Evolutionary conservation across 2,113 vertebrate species (phyloP), one percentile per base, ranked within the genome.

Genomic region (Atractosteus spatula): DNA sequence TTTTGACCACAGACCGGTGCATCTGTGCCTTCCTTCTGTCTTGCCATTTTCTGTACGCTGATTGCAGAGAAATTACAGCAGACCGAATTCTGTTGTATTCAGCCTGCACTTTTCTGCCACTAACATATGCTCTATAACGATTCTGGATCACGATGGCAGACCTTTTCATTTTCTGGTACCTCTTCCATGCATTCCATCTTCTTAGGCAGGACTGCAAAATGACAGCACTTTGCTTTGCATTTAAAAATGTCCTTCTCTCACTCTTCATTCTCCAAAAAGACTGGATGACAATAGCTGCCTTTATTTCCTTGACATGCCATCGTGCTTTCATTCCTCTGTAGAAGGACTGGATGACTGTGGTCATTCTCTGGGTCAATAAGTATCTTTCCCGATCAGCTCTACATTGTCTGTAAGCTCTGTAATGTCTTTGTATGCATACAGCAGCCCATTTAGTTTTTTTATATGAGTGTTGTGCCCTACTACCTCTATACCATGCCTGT

Each of bases 401-500:
- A 8, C 81, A 79, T 68, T 73, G 29, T 64, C 67, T 71, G 42
- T 81, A 83, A 1, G 88, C 88, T 79, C 63, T 86, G 74, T 81
- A 91, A 71, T 66, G 55, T 51, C 12, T 87, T 70, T 93, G 91
- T 68, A 93, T 78, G 0, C n/a, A 74, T 62, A 88, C 11, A 45
- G 78, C 10, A 8, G 79, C 79, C 3, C n/a, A 69, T 68, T 72
- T 89, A 3, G 66, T 69, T 10, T 74, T 74, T 68, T 61, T 54
- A 71, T 87, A 90, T 62, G 44, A 55, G 41, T 0, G 11, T 17
- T 78, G 86, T 59, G 81, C 76, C 71, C 74, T 70, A 45, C 74
- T 76, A 78, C 89, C 72, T 62, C 86, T 85, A 70, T 88, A 87
- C 76, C 82, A 84, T 54, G 89, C 77, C 69, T 93, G 92, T 73